Conservation (phyloP, 2,888 invertebrate genomes). For the Eupithecia tripunctaria region DNA sequence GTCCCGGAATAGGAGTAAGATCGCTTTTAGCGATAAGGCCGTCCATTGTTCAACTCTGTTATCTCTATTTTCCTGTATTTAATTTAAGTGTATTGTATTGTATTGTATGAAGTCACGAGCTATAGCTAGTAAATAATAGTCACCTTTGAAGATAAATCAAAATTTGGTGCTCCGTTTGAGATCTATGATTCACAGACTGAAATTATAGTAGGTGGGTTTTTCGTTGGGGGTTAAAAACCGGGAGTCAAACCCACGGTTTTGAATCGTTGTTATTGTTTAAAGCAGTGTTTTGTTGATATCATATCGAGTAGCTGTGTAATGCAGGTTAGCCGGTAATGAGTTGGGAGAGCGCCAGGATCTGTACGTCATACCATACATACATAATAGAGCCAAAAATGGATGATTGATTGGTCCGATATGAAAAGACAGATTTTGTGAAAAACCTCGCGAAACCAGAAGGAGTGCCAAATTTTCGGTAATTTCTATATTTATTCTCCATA, state of each 20-base stretch:
- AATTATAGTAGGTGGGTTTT: neutral
- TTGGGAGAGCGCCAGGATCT: conserved; percentile 4
- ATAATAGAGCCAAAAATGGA: neutral
- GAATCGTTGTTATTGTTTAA: neutral
- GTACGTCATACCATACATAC: neutral
- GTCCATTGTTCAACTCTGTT: too few relatives aligned
- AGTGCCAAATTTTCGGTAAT: neutral
- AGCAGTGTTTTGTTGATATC: neutral
- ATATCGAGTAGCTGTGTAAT: neutral
- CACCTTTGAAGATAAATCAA: neutral
- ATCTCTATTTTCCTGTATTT: too few relatives aligned
- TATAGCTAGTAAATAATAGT: too few relatives aligned
- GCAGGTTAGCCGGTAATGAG: neutral
- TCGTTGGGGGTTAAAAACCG: neutral
- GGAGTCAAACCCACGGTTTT: neutral
- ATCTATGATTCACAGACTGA: neutral
- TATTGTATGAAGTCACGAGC: too few relatives aligned
- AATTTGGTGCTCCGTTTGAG: neutral
- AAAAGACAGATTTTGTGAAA: neutral
- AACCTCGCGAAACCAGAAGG: neutral
- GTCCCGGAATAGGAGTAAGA: neutral
- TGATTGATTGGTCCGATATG: neutral
- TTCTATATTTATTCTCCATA: neutral
- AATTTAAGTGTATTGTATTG: too few relatives aligned
- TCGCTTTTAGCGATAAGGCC: neutral